Percentiles rank a stretch among this genome's conserved stretches.
Conservation (phyloP, 2,888 invertebrate species). For the Amblyjoppa proteus region DNA sequence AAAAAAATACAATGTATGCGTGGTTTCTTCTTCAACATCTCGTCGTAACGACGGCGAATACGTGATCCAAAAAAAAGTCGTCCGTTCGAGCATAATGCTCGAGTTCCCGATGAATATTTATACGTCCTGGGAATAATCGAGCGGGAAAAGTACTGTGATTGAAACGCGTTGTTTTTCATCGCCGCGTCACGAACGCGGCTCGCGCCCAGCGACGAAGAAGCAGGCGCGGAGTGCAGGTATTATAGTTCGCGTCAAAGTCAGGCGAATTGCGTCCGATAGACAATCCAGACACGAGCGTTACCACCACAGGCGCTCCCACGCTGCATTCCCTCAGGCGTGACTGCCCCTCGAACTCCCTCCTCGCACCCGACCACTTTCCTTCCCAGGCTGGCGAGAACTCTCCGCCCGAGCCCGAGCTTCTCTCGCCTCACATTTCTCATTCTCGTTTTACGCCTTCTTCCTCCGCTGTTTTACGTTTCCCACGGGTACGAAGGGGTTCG, state of each 20-base stretch:
- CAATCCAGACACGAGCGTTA: conserved; percentile 75
- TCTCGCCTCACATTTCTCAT: conserved; percentile 72
- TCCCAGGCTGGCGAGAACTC: conserved; percentile 47
- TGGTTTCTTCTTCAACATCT: conserved; percentile 1
- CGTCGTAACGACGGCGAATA: background rate
- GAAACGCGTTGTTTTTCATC: conserved; percentile 29
- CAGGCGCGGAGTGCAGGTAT: conserved; percentile 20
- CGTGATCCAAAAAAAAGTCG: background rate
- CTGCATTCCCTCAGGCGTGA: conserved; percentile 83
- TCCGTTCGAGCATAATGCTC: background rate
- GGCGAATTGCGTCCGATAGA: conserved; percentile 69
- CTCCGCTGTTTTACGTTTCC: conserved; percentile 61
- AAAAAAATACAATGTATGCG: background rate
- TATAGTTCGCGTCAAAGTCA: conserved; percentile 51
- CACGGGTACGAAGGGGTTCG: conserved; percentile 53
- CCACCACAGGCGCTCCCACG: conserved; percentile 81
- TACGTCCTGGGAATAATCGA: conserved; percentile 1
- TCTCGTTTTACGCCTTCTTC: conserved; percentile 75
- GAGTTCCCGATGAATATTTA: conserved; percentile 37
- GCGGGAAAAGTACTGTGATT: conserved; percentile 12
- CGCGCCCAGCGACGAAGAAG: conserved; percentile 21
- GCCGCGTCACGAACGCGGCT: background rate
- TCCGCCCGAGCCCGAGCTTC: conserved; percentile 44
- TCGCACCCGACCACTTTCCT: conserved; percentile 56
- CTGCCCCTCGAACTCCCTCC: conserved; percentile 68